A percentile compares a stretch with the other conserved stretches of the same genome.
These are phyloP conservation scores for Steinernema hermaphroditum DNA, from an alignment of 2,888 invertebrate genomes.

Conservation along the genomic window DNA sequence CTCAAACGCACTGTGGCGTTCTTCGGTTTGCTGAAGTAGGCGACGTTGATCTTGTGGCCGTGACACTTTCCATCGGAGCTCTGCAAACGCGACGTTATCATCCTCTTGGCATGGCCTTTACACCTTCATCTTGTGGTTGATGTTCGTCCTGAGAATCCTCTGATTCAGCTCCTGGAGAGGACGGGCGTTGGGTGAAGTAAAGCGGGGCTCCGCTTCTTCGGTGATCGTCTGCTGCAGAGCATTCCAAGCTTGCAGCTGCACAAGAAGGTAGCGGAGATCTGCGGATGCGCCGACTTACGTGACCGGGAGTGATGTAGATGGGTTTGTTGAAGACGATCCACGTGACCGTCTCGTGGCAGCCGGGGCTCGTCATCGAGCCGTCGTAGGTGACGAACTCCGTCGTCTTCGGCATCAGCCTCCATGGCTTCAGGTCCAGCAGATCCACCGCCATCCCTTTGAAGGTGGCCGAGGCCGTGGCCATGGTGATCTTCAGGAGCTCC, in stretches of 20 bases:
- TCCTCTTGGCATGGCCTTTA: background rate
- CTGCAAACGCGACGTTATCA: background rate
- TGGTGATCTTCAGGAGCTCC: constrained; percentile 52
- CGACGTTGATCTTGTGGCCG: constrained; percentile 9
- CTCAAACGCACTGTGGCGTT: background rate
- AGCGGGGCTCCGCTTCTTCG: constrained; percentile 37
- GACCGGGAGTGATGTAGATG: constrained; percentile 89
- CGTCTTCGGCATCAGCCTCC: constrained; percentile 53
- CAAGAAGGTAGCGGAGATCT: background rate
- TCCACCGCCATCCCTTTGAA: constrained; percentile 46
- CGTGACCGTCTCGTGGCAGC: constrained; percentile 72
- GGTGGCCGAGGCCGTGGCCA: constrained; percentile 47
- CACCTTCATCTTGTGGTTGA: constrained; percentile 76
- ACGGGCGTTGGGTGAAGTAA: constrained; percentile 87
- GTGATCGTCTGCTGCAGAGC: background rate
- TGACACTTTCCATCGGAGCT: constrained; percentile 2
- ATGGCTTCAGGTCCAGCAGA: constrained; percentile 52
- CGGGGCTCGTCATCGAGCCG: constrained; percentile 91
- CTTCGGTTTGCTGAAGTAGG: constrained; percentile 28
- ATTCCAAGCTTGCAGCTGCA: constrained; percentile 21
- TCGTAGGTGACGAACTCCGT: constrained; percentile 54
- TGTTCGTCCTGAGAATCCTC: constrained; percentile 90
- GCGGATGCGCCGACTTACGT: constrained; percentile 74
- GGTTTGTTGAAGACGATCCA: constrained; percentile 98
- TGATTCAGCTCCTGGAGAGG: constrained; percentile 89